These are phyloP conservation scores for Chrysodeixis includens DNA, from an alignment of 2,888 invertebrate genomes.

Conservation along the genomic window DNA sequence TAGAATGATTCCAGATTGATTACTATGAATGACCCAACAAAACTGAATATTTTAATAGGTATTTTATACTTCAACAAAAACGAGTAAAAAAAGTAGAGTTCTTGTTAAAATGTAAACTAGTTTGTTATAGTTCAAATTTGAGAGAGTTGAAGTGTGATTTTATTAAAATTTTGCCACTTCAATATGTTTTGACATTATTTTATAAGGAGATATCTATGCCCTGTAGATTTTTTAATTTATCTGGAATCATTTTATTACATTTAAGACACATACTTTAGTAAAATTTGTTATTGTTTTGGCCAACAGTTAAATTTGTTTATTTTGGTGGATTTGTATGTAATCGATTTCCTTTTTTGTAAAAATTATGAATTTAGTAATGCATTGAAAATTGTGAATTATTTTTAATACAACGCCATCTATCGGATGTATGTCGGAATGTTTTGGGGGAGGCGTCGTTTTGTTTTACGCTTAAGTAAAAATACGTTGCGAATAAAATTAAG, in stretches of 20 bases:
- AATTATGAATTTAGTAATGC: constrained; percentile 46
- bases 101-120: too few species aligned
- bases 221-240: neutral
- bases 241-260: constrained; percentile 10
- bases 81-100: too few species aligned
- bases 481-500: constrained; percentile 83
- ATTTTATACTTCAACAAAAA: too few species aligned
- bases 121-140: too few species aligned
- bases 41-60: too few species aligned
- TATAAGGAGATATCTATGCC: neutral
- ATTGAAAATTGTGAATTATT: constrained; percentile 47
- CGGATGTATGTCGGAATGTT: constrained; percentile 60
- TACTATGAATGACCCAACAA: too few species aligned
- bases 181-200: neutral
- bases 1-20: constrained; percentile 20
- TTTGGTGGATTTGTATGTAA: constrained; percentile 58
- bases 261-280: constrained; percentile 2
- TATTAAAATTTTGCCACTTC: too few species aligned
- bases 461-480: constrained; percentile 82
- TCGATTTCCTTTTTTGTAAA: constrained; percentile 12
- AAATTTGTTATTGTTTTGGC: constrained; percentile 38
- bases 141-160: too few species aligned
- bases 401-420: constrained; percentile 40
- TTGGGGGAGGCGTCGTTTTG: constrained; percentile 72
- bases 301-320: constrained; percentile 36